phyloP scores from a whole-genome alignment of 2,797 vertebrate genomes.

The Okamejei kenojei region DNA sequence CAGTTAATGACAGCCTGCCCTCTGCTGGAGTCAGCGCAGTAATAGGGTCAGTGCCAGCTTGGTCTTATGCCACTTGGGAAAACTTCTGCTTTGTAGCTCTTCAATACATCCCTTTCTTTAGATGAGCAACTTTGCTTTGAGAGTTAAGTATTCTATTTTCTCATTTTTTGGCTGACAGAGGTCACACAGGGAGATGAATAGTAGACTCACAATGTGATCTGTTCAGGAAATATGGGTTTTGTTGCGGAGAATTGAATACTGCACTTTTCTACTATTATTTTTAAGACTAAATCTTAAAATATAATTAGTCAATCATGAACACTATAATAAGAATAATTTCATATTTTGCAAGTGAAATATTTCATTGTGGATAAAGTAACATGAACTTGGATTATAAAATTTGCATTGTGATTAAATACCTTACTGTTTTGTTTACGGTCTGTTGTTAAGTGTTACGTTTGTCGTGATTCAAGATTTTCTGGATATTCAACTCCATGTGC shows the following conservation, averaged over 20 bases:
- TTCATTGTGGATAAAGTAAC: background rate
- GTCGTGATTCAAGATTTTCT: background rate
- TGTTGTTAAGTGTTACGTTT: background rate
- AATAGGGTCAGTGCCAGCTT: background rate
- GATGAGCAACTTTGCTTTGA: background rate
- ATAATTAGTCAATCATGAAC: background rate
- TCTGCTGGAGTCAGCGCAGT: background rate
- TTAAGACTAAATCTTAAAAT: background rate
- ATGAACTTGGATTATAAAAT: background rate
- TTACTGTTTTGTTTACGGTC: background rate
- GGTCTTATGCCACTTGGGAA: background rate
- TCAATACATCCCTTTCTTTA: background rate
- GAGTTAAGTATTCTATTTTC: background rate
- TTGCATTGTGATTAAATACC: background rate
- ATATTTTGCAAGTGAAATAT: background rate
- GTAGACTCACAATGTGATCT: background rate
- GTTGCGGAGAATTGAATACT: background rate
- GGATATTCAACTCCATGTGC: background rate
- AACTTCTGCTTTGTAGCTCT: background rate
- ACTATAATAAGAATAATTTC: background rate
- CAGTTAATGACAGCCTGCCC: background rate
- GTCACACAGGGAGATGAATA: background rate
- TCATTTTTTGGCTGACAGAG: background rate
- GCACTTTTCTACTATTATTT: background rate
- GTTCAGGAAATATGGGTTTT: too few relatives aligned